Base-by-base conservation (phyloP, 2,888 invertebrate species). In the Ischnura elegans region DNA sequence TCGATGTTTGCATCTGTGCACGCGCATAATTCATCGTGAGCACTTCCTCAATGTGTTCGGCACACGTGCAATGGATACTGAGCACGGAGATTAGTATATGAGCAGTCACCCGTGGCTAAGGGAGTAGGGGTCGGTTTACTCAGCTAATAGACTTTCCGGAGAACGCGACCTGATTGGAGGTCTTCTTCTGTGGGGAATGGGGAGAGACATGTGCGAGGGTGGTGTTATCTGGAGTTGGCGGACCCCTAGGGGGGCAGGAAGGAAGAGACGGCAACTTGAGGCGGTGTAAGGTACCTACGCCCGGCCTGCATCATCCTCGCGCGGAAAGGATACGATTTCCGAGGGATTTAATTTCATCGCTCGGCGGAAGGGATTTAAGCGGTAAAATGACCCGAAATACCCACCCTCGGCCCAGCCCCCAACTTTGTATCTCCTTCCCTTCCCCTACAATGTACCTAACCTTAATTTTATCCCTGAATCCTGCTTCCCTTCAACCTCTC, bases 261-360 rank as follows among this genome's bases (percentile, higher is more conserved):
- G 66, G 29, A 13, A 6, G 66, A 36, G n/a, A 29, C n/a, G 66
- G 10, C 29, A 16, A 1, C 8, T 13, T 36, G 25, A 36, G 76
- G 76, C 36, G 10, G 10, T 16, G n/a, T 10, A 19, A 51, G 51
- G 51, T 19, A 19, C 4, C 16, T 1, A 1, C 0, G 4, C n/a
- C 4, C 8, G 61, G 8, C 61, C n/a, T 61, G 61, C 61, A n/a
- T n/a, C 61, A 13, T n/a, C n/a, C 61, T 61, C 61, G n/a, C 61
- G 76, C 1, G 76, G 76, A 76, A 76, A 36, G 76, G 76, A 76
- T 36, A 36, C 6, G 36, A 76, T 76, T 76, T 36, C 36, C 29
- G 76, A 36, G 19, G 76, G 76, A 36, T 76, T 76, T 76, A 76
- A 76, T 76, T 76, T 76, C 76, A 76, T 76, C 76, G 29, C 76